Evolutionary conservation across 2,113 vertebrate species (phyloP).

Genomic region (Dipodomys spectabilis): DNA sequence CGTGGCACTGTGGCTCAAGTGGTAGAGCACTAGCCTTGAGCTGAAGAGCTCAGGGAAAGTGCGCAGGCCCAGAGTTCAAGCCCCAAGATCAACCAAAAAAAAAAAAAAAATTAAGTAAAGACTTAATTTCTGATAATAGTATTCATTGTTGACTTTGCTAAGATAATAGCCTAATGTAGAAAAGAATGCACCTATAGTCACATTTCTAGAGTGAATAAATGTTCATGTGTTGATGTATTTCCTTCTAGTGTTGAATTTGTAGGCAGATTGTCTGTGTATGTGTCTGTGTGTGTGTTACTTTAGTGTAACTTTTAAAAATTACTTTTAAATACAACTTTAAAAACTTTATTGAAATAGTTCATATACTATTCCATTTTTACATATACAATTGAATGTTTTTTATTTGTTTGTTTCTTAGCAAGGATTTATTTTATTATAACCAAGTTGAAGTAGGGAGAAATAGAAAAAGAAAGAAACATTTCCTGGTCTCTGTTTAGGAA

Average conservation of each 20-base stretch:
- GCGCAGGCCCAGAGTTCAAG: too few relatives aligned
- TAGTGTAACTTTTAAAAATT: neutral
- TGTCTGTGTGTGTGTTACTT: neutral
- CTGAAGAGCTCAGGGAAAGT: too few relatives aligned
- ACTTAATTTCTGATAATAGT: constrained; percentile 36
- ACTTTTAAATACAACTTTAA: too few relatives aligned
- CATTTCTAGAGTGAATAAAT: neutral
- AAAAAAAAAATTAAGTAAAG: neutral
- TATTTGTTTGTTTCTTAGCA: too few relatives aligned
- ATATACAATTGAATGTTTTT: neutral
- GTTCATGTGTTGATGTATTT: constrained; percentile 25
- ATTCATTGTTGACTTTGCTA: constrained; percentile 41
- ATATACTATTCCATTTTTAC: neutral
- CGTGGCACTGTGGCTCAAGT: too few relatives aligned
- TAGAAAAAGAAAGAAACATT: too few relatives aligned
- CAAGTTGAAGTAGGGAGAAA: too few relatives aligned
- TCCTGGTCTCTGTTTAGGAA: too few relatives aligned
- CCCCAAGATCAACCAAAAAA: too few relatives aligned
- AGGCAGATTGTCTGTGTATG: neutral
- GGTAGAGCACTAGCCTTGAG: too few relatives aligned
- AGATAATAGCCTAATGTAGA: neutral
- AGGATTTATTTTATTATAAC: too few relatives aligned
- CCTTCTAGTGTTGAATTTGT: neutral
- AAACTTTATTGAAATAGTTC: neutral
- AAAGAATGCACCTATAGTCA: constrained; percentile 29